Base-by-base conservation (phyloP, 2,888 invertebrate genomes). In the Synergus itoensis region DNA sequence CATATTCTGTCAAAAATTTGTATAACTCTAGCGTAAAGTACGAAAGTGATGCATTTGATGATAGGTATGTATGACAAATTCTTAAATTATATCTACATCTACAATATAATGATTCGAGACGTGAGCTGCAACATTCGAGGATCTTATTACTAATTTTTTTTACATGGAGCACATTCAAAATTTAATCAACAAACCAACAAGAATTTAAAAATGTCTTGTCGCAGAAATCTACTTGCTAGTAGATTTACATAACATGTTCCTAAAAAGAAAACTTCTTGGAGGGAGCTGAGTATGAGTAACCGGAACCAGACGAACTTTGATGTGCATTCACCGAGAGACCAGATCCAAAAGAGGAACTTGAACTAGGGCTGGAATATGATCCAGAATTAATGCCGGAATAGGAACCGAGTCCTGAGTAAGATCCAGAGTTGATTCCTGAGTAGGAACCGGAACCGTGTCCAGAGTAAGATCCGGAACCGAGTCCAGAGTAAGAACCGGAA, bases 241-340 rank as follows among this genome's bases (percentile, higher is more conserved):
- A 45, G 12, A 48, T n/a, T 48, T 14, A 48, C n/a, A n/a, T n/a
- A n/a, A 16, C 4, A 16, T 16, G 5, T 8, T 53, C n/a, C 12
- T 60, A 60, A 60, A 60, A 60, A 60, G 18, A n/a, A 11, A 73
- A 45, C 8, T 73, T 73, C n/a, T 73, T 73, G 5, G 48, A 14
- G 5, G 69, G 69, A 53, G 28, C 36, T 48, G 45, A 16, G 36
- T 73, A 73, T 4, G 69, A 73, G 14, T 73, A 73, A 11, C 69
- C 69, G n/a, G 16, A 28, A 9, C 3, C 28, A 16, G n/a, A 14
- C 1, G 69, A 53, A 9, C 43, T 45, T 14, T 45, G 28, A 21
- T 11, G 3, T 18, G 1, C 9, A 9, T n/a, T 1, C 9, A 21
- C 60, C 5, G 12, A 1, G 21, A 12, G 67, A 2, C 12, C 18